Base-by-base conservation (phyloP, 2,113 vertebrate genomes). In the Cavia aperea region DNA sequence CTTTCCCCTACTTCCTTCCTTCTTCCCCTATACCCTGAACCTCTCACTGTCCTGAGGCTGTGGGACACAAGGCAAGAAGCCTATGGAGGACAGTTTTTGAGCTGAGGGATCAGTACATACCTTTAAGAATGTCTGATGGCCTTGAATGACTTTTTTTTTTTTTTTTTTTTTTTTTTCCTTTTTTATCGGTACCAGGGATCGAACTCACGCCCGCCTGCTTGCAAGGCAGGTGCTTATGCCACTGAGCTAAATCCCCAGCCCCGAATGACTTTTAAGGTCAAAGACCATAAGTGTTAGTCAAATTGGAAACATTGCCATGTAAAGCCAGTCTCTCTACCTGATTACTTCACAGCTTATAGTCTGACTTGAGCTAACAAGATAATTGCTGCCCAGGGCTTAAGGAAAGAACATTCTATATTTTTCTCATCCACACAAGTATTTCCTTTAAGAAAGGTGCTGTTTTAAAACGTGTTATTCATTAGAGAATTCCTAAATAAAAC, bases 241-340 rank as follows among this genome's bases (percentile, higher is more conserved):
- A 39, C 39, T 39, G 39, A 39, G 39, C 39, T 39, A 39, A 39
- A 39, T 39, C 39, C 39, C 39, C 39, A 39, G 39, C 39, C 39
- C 39, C 51, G 11, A 54, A 90, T 92, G 92, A 33, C 81, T 96
- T 78, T 91, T 12, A 43, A 94, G 92, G 94, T 95, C 88, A 90
- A 92, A 93, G 87, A 96, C 66, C 77, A 70, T 31, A 79, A 84
- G 36, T 90, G 56, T 93, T 94, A 93, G 81, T 95, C 95, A 91
- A 72, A 84, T 83, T 96, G 90, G 94, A 96, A 95, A 65, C 79
- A 91, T 92, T 90, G 88, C 93, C 93, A 95, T 94, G 86, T 92
- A 93, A 94, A 96, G 92, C 93, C 94, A 95, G 96, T 96, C 96
- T 96, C 94, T 95, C 96, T 94, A 96, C 94, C 96, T 95, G 92